Evolutionary conservation across 2,888 invertebrate species (phyloP), one percentile per base, ranked within the genome.

Genomic region (Osedax frankpressi): DNA sequence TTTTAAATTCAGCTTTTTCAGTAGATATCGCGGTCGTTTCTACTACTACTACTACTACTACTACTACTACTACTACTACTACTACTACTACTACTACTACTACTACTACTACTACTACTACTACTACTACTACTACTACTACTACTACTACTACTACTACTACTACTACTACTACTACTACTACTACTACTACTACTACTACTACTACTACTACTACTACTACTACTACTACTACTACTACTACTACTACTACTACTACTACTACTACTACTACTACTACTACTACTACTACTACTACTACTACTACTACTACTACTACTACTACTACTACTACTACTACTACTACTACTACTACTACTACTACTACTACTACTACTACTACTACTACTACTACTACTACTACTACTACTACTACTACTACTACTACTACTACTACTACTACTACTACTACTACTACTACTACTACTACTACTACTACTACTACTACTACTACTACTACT

Each of bases 11-110:
- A n/a, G n/a, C n/a, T n/a, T n/a, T n/a, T n/a, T n/a, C n/a, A n/a
- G n/a, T n/a, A n/a, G n/a, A n/a, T n/a, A n/a, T n/a, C n/a, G n/a
- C n/a, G n/a, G n/a, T n/a, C n/a, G n/a, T n/a, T n/a, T n/a, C 75
- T 80, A 19, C 74, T 76, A 59, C 79, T 80, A 73, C 63, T 76
- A 14, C 59, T 44, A 24, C 75, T 80, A 19, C 74, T 76, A 59
- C 79, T 80, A 73, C 63, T 76, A 14, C 59, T 44, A 24, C 75
- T 80, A 19, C 74, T 76, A 59, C 79, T 80, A 73, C 63, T 76
- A 14, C 59, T 44, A 24, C 75, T 80, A 19, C 74, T 76, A 59
- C 79, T 80, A 73, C 63, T 76, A 14, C 59, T 44, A 24, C 75
- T 80, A 19, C 74, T 76, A 59, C 79, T 80, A 73, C 63, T 76